Base-by-base conservation (phyloP, 2,113 vertebrate genomes). In the Diadophis punctatus region DNA sequence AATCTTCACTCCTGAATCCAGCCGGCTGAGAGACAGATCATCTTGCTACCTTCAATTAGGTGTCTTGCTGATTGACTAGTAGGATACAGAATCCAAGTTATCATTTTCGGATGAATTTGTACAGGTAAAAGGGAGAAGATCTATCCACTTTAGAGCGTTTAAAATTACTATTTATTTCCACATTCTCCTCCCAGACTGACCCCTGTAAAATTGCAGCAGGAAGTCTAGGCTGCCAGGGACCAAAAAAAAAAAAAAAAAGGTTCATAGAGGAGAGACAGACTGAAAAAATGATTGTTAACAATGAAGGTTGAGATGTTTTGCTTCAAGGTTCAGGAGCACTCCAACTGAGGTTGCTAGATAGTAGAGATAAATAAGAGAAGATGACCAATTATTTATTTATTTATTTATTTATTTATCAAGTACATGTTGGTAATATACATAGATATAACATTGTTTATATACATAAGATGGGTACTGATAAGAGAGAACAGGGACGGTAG, bases 101-200 rank as follows among this genome's bases (percentile, higher is more conserved):
- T 74, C 34, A 91, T 86, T 93, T 93, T 90, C 93, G 14, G 86
- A 91, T 20, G 60, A 92, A 27, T 27, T 86, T 48, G 4, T 16
- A 90, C 0, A 0, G 55, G 34, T 86, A 27, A 86, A 86, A 86
- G 27, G 12, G 27, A 49, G 27, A 48, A 74, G n/a, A n/a, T 34
- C 63, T 34, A 18, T 74, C 63, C 2, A 34, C 30, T 22, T 56
- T 34, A 88, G 27, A 49, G 2, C 39, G 10, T 43, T 43, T 20
- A 46, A 10, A 52, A 52, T 53, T 52, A 87, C 51, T 48, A 30
- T 46, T 34, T 68, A 8, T 55, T n/a, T 43, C n/a, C 48, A 22
- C 20, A 58, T 86, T 22, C 8, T 60, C 39, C 53, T 27, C 27
- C 8, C 11, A 39, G 23, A 68, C 4, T 68, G 60, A 1, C 20